Conservation (phyloP, 1,140 invertebrate genomes). For the Lasioglossum baleicum region DNA sequence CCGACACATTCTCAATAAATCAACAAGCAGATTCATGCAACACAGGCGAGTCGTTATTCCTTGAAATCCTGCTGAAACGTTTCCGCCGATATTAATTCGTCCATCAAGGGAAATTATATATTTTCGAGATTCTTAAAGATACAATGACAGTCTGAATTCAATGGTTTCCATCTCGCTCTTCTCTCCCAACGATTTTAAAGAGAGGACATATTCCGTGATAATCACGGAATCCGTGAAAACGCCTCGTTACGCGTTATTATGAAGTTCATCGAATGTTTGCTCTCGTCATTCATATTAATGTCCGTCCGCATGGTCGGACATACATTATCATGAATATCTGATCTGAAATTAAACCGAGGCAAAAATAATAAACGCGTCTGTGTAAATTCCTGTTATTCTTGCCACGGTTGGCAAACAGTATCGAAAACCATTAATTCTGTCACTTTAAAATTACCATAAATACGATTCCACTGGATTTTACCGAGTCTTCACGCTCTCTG, state of each 20-base stretch:
- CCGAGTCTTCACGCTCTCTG: too few relatives aligned
- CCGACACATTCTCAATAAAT: too few relatives aligned
- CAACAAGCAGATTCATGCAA: too few relatives aligned
- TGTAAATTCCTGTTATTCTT: neutral
- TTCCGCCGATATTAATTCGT: too few relatives aligned
- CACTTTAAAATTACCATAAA: conserved; percentile 20
- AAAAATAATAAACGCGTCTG: conserved; percentile 25
- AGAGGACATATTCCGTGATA: neutral
- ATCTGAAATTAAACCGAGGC: conserved; percentile 11
- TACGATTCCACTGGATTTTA: neutral
- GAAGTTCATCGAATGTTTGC: neutral
- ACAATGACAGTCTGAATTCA: too few relatives aligned
- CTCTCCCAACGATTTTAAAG: too few relatives aligned
- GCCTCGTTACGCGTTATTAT: neutral
- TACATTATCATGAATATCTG: conserved; percentile 7
- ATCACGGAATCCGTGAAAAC: neutral
- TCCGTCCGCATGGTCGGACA: neutral
- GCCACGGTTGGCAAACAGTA: neutral
- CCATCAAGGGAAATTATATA: too few relatives aligned
- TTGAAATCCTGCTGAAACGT: too few relatives aligned
- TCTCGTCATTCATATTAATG: neutral
- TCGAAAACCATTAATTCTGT: neutral
- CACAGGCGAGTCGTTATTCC: too few relatives aligned
- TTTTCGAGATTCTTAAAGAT: too few relatives aligned
- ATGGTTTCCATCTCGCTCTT: too few relatives aligned